Percentiles rank a stretch among this genome's conserved stretches.
phyloP scores from a whole-genome alignment of 2,888 invertebrate genomes.

The Drosophila ezoana region DNA sequence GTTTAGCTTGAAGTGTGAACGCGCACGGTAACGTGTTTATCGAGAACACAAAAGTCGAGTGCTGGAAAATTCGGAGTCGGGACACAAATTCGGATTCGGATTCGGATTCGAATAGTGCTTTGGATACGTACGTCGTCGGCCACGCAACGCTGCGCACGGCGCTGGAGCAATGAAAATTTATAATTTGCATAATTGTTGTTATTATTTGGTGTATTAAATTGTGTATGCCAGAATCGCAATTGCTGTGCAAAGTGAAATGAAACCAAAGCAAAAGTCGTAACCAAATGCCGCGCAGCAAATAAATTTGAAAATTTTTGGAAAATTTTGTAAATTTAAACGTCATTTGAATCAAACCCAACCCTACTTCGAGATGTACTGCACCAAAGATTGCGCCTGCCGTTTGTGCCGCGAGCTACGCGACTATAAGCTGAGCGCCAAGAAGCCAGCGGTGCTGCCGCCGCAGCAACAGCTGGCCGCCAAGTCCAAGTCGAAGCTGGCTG shows the following conservation, averaged over 20 bases:
- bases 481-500: slow-evolving; percentile 26
- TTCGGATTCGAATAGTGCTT: slow-evolving; percentile 32
- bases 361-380: slow-evolving; percentile 87
- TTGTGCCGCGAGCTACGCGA: slow-evolving; percentile 90
- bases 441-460: slow-evolving; percentile 30
- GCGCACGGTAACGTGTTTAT: slow-evolving; percentile 49
- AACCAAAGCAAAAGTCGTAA: slow-evolving; percentile 60
- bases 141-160: slow-evolving; percentile 64
- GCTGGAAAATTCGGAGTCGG: slow-evolving; percentile 14
- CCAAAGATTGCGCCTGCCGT: slow-evolving; percentile 90
- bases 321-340: slow-evolving; percentile 26
- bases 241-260: slow-evolving; percentile 66
- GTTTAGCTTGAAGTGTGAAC: slow-evolving; percentile 64
- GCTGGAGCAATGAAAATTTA: slow-evolving; percentile 74
- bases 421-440: slow-evolving; percentile 84
- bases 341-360: slow-evolving; percentile 10
- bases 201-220: slow-evolving; percentile 59
- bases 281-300: slow-evolving; percentile 9
- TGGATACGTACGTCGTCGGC: slow-evolving; percentile 44
- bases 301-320: slow-evolving; percentile 18
- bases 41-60: slow-evolving; percentile 7
- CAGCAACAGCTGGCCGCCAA: slow-evolving; percentile 32
- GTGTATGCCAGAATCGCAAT: slow-evolving; percentile 53
- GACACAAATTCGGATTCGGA: slow-evolving; percentile 24
- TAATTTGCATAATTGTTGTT: slow-evolving; percentile 79